phyloP scores from a whole-genome alignment of 2,888 invertebrate genomes.

The Oithona nana region DNA sequence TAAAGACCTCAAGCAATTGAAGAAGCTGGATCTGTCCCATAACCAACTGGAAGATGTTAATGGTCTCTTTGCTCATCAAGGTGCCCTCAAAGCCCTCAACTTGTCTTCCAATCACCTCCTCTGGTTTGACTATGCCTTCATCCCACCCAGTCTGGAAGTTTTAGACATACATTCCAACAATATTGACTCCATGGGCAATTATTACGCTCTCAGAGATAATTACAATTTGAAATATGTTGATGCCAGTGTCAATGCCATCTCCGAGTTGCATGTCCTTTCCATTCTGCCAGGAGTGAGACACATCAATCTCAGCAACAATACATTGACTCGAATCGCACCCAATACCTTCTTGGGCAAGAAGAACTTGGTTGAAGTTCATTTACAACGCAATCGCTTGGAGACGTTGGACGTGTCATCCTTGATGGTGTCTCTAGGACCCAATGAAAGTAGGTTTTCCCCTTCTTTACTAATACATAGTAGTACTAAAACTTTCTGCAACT shows the following conservation, averaged over 20 bases:
- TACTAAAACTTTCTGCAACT: neutral
- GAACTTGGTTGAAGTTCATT: constrained; percentile 51
- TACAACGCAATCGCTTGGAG: constrained; percentile 51
- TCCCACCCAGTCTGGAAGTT: constrained; percentile 54
- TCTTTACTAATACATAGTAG: neutral
- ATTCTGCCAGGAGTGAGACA: constrained; percentile 63
- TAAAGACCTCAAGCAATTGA: constrained; percentile 42
- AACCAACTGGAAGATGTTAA: constrained; percentile 40
- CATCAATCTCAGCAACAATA: constrained; percentile 55
- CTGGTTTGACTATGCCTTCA: constrained; percentile 57
- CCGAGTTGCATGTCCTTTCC: constrained; percentile 59
- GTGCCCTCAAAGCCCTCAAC: constrained; percentile 20
- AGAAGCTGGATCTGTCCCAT: constrained; percentile 38
- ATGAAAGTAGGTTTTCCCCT: neutral
- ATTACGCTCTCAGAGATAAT: constrained; percentile 60
- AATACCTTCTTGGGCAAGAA: constrained; percentile 48
- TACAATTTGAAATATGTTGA: constrained; percentile 47
- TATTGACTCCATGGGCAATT: constrained; percentile 60
- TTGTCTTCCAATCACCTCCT: constrained; percentile 39
- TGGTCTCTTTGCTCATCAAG: constrained; percentile 52
- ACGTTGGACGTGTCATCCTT: constrained; percentile 51
- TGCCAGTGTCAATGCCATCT: constrained; percentile 57
- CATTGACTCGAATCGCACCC: constrained; percentile 35
- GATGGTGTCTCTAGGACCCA: constrained; percentile 32
- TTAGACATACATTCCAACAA: constrained; percentile 64